Conservation (phyloP, 1,140 invertebrate species). For the Metaphire vulgaris region DNA sequence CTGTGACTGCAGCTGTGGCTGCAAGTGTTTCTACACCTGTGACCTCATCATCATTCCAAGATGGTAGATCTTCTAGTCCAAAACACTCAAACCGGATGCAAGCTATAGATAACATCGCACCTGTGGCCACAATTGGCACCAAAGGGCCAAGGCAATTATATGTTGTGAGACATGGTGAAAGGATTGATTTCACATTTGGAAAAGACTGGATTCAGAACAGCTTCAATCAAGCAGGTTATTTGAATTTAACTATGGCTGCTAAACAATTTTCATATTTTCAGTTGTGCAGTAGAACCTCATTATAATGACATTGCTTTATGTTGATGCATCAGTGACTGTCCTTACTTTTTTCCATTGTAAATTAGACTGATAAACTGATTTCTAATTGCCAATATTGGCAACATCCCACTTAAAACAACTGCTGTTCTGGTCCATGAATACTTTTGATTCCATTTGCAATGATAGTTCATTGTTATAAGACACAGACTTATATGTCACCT, state of each 20-base stretch:
- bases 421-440: too few species aligned
- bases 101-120: background rate
- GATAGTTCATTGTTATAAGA: too few species aligned
- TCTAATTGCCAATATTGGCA: too few species aligned
- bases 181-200: conserved; percentile 85
- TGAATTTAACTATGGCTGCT: background rate
- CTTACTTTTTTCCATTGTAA: too few species aligned
- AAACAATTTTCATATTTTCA: too few species aligned
- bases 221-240: conserved; percentile 68
- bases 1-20: background rate
- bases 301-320: too few species aligned
- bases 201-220: conserved; percentile 73
- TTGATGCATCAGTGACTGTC: too few species aligned
- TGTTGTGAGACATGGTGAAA: conserved; percentile 77
- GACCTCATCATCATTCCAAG: background rate
- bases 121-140: conserved; percentile 14
- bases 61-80: background rate
- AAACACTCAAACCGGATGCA: background rate
- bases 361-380: too few species aligned
- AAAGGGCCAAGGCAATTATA: conserved; percentile 59
- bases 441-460: too few species aligned
- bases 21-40: background rate
- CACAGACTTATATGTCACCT: too few species aligned
- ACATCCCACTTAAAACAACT: too few species aligned
- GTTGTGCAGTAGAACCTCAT: too few species aligned